Conservation (phyloP, 2,113 vertebrate genomes). For the Fulmarus glacialis region DNA sequence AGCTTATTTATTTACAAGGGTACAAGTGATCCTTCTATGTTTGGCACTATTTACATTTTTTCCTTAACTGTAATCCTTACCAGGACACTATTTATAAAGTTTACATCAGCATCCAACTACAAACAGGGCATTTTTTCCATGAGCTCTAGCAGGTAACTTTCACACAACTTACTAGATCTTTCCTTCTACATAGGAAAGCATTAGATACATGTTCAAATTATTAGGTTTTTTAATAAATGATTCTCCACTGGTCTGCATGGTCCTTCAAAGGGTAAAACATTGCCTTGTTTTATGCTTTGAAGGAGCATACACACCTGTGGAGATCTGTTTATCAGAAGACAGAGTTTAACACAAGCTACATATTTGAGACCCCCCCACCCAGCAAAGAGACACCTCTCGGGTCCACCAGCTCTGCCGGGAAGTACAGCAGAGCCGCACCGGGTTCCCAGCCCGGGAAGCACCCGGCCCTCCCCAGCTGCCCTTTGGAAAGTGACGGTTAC, state of each 20-base stretch:
- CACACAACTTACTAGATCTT: not conserved
- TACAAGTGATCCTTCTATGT: not conserved
- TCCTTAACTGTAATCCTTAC: not conserved
- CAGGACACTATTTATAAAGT: not conserved
- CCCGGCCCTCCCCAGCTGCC: not conserved
- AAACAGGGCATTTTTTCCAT: not conserved
- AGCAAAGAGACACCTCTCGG: not conserved
- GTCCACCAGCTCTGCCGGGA: not conserved
- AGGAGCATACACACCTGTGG: accelerated
- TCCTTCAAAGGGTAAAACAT: accelerated
- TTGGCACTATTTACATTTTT: not conserved
- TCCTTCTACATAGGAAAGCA: not conserved
- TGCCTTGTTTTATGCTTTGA: accelerated
- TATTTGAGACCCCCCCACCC: no score
- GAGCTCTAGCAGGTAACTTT: not conserved
- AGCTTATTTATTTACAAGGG: not conserved
- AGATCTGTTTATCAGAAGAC: accelerated
- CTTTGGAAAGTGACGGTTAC: not conserved
- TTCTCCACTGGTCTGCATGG: accelerated
- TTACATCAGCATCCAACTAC: not conserved
- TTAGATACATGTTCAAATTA: accelerated
- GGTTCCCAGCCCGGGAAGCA: not conserved
- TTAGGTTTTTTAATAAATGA: accelerated
- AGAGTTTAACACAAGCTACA: accelerated
- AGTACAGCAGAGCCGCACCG: not conserved